These are phyloP conservation scores for Iphiclides podalirius DNA, from an alignment of 2,888 invertebrate genomes.

Conservation along the genomic window DNA sequence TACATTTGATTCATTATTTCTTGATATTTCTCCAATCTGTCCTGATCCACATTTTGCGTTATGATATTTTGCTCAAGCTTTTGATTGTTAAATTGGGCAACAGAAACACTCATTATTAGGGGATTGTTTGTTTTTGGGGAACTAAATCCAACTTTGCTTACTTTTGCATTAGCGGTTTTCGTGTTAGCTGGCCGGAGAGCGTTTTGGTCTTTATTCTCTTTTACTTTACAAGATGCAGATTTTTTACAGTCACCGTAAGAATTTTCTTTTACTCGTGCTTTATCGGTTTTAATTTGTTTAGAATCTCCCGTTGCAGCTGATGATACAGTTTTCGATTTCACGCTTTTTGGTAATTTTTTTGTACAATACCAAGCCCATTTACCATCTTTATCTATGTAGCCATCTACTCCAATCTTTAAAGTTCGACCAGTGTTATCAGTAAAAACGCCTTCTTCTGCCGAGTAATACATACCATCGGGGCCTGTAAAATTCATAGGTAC, in stretches of 20 bases:
- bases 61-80: constrained; percentile 28
- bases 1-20: constrained; percentile 62
- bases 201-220: constrained; percentile 36
- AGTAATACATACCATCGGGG: constrained; percentile 64
- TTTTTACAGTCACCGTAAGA: constrained; percentile 29
- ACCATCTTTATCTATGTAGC: constrained; percentile 62
- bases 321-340: constrained; percentile 38
- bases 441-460: constrained; percentile 62
- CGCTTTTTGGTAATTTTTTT: constrained; percentile 34
- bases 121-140: constrained; percentile 40
- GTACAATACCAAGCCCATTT: constrained; percentile 65
- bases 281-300: constrained; percentile 29
- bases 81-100: constrained; percentile 39
- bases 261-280: constrained; percentile 28
- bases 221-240: constrained; percentile 22
- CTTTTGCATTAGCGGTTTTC: constrained; percentile 29
- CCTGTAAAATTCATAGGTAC: constrained; percentile 64
- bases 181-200: constrained; percentile 9
- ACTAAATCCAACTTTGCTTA: constrained; percentile 35
- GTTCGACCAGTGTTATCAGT: constrained; percentile 47
- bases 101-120: constrained; percentile 50
- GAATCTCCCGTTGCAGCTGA: constrained; percentile 32
- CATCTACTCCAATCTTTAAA: constrained; percentile 63
- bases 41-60: constrained; percentile 37
- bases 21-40: constrained; percentile 50